phyloP scores from a whole-genome alignment of 2,888 invertebrate genomes.

The Ligdia adustata region DNA sequence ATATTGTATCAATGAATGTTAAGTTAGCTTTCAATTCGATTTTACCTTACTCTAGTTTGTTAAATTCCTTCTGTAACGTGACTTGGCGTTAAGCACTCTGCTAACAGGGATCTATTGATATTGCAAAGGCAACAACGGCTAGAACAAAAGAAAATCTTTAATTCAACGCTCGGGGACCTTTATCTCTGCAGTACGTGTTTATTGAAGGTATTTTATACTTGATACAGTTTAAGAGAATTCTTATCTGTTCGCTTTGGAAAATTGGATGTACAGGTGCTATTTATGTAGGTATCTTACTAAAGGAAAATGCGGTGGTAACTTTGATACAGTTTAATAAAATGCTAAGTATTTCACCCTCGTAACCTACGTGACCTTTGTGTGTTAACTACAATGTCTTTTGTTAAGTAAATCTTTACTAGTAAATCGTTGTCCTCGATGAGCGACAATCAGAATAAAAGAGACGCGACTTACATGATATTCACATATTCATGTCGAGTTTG shows the following conservation, averaged over 20 bases:
- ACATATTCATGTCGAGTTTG: too few relatives aligned
- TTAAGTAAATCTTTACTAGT: too few relatives aligned
- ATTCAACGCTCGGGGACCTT: slow-evolving; percentile 19
- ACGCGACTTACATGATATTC: too few relatives aligned
- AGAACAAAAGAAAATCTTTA: slow-evolving; percentile 16
- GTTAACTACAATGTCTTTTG: too few relatives aligned
- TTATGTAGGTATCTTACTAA: too few relatives aligned
- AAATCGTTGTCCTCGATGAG: too few relatives aligned
- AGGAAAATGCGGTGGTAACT: neutral
- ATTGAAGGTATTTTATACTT: neutral
- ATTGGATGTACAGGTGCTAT: too few relatives aligned
- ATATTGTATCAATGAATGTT: slow-evolving; percentile 4
- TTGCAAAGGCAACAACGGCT: slow-evolving; percentile 12
- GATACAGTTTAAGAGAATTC: neutral
- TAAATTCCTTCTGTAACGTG: slow-evolving; percentile 3
- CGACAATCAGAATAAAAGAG: too few relatives aligned
- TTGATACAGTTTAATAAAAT: too few relatives aligned
- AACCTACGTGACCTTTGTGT: too few relatives aligned
- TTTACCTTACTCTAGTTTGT: neutral
- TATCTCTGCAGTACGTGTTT: slow-evolving; percentile 24
- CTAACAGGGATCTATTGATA: slow-evolving; percentile 15
- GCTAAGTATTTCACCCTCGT: too few relatives aligned
- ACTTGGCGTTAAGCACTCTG: slow-evolving; percentile 3
- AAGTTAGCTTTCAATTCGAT: neutral
- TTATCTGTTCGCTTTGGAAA: neutral